Conservation (phyloP, 2,797 vertebrate genomes). For the Danio aesculapii region DNA sequence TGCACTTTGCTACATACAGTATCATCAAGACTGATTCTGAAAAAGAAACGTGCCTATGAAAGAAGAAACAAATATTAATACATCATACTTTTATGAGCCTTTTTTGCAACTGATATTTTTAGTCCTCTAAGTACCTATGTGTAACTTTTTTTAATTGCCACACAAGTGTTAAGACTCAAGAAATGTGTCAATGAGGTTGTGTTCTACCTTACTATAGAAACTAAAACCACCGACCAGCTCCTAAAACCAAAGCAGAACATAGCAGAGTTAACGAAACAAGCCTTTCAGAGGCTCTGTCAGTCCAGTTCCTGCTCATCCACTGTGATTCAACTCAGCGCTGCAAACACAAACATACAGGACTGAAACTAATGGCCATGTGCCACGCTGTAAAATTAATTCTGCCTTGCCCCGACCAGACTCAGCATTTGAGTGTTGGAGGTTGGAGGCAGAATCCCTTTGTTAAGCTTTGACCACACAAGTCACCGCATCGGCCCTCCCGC, state of each 20-base stretch:
- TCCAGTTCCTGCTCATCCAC: slow-evolving; percentile 14
- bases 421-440: slow-evolving; percentile 73
- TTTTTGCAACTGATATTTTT: too few relatives aligned
- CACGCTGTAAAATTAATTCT: slow-evolving; percentile 82
- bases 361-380: slow-evolving; percentile 80
- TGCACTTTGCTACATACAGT: too few relatives aligned
- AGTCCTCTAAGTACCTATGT: too few relatives aligned
- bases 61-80: too few relatives aligned
- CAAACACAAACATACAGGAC: slow-evolving; percentile 73
- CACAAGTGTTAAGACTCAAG: background rate
- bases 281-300: slow-evolving; percentile 6
- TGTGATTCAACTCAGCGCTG: slow-evolving; percentile 62
- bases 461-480: slow-evolving; percentile 93
- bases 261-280: slow-evolving; percentile 15
- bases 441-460: slow-evolving; percentile 89
- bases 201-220: background rate
- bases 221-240: background rate
- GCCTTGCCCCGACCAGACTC: slow-evolving; percentile 67
- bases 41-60: too few relatives aligned
- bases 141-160: background rate
- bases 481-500: slow-evolving; percentile 84
- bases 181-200: background rate
- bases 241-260: slow-evolving; percentile 17
- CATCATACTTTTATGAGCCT: too few relatives aligned
- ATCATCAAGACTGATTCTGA: too few relatives aligned